These are phyloP conservation scores for Anomalospiza imberbis DNA, from an alignment of 2,797 vertebrate genomes.

Conservation along the genomic window DNA sequence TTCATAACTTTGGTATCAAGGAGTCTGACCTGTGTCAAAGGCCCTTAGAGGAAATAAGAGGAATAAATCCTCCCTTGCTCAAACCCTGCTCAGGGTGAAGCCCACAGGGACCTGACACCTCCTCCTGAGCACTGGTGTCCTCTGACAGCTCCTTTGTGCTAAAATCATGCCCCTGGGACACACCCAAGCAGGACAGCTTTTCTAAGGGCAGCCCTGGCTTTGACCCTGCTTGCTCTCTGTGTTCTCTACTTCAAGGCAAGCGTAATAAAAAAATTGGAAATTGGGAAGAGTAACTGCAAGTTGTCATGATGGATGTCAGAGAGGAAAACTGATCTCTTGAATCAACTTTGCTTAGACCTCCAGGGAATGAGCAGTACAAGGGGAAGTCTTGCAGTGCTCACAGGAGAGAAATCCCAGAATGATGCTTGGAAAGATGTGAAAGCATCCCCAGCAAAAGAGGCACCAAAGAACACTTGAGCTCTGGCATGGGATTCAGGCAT, in stretches of 20 bases:
- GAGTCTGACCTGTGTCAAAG: neutral
- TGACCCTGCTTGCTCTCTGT: neutral
- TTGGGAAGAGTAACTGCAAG: neutral
- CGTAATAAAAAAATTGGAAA: neutral
- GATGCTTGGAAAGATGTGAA: neutral
- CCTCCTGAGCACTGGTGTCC: neutral
- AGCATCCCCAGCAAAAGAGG: neutral
- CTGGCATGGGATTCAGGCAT: neutral
- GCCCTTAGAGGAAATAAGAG: neutral
- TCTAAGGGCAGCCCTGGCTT: neutral
- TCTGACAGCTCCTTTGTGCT: neutral
- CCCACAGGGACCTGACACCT: neutral
- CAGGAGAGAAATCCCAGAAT: neutral
- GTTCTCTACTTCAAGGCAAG: neutral
- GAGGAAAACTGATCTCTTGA: neutral
- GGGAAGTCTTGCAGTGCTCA: neutral
- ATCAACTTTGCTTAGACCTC: neutral
- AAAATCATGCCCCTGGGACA: neutral
- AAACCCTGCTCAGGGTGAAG: neutral
- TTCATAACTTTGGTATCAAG: neutral
- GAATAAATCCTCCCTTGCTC: neutral
- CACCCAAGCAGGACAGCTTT: accelerated
- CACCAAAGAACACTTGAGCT: neutral
- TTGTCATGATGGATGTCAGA: neutral
- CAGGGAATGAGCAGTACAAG: neutral